Percentiles rank a stretch among this genome's conserved stretches.
Evolutionary conservation across 2,888 invertebrate genomes (phyloP).

Genomic region (Himalopsyche anomala): DNA sequence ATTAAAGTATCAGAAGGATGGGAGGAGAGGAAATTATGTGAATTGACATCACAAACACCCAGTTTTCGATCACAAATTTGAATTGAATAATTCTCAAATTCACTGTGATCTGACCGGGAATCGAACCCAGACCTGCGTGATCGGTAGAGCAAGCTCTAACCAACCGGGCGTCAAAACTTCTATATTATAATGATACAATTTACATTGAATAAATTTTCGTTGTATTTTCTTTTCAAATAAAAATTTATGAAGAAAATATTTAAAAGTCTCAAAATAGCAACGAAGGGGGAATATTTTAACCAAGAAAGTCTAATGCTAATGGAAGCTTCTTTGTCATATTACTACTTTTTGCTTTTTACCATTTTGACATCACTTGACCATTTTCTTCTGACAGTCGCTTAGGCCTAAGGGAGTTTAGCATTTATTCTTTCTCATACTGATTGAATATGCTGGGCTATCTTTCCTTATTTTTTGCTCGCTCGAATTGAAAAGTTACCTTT

Average conservation of each 20-base stretch:
- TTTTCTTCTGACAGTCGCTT: slow-evolving; percentile 26
- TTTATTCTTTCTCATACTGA: slow-evolving; percentile 28
- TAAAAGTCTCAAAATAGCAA: background rate
- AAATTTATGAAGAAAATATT: slow-evolving; percentile 9
- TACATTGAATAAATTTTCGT: background rate
- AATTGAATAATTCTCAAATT: too few relatives aligned
- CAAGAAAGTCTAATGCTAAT: background rate
- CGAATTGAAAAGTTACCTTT: background rate
- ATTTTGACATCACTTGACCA: slow-evolving; percentile 35
- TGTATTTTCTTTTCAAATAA: slow-evolving; percentile 1
- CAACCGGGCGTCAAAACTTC: too few relatives aligned
- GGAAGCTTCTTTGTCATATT: background rate
- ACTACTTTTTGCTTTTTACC: slow-evolving; percentile 18
- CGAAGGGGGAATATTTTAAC: background rate
- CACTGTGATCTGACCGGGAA: too few relatives aligned
- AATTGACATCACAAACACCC: too few relatives aligned
- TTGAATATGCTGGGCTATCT: slow-evolving; percentile 3
- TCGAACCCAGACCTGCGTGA: too few relatives aligned
- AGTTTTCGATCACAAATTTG: too few relatives aligned
- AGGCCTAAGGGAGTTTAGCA: background rate
- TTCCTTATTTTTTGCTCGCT: background rate
- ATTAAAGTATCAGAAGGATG: too few relatives aligned
- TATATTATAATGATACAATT: too few relatives aligned
- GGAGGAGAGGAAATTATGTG: too few relatives aligned
- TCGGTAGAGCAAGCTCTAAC: too few relatives aligned